A percentile compares a stretch with the other conserved stretches of the same genome.
Evolutionary conservation across 2,888 invertebrate species (phyloP).

Genomic region (Cephalotes varians): DNA sequence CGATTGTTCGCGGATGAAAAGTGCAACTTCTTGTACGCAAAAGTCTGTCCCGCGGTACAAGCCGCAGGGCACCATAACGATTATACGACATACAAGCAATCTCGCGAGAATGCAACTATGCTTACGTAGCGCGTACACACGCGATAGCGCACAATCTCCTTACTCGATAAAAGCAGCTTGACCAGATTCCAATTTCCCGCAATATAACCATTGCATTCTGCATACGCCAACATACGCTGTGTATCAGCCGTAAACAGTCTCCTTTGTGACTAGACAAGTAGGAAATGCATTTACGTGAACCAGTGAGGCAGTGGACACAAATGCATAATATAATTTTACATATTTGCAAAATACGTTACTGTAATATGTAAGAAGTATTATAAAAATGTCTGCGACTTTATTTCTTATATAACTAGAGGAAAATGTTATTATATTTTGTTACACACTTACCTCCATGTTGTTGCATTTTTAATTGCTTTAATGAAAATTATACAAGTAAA

Average conservation of each 20-base stretch:
- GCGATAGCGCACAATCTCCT: constrained; percentile 64
- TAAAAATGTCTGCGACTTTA: background rate
- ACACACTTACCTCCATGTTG: background rate
- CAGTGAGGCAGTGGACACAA: background rate
- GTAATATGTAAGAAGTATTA: background rate
- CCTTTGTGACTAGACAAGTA: constrained; percentile 42
- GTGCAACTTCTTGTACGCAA: background rate
- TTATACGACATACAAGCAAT: constrained; percentile 27
- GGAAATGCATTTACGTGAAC: constrained; percentile 16
- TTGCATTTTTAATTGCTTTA: background rate
- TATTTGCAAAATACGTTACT: background rate
- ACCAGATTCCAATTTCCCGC: constrained; percentile 68
- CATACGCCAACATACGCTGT: constrained; percentile 31
- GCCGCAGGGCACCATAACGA: constrained; percentile 7
- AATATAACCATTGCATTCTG: constrained; percentile 55
- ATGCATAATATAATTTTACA: constrained; percentile 11
- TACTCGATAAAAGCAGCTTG: constrained; percentile 65
- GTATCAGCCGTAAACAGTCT: constrained; percentile 39
- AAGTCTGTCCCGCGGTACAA: background rate
- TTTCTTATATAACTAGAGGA: background rate
- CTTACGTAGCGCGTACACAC: constrained; percentile 41
- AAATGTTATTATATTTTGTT: background rate
- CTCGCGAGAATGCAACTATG: constrained; percentile 35
- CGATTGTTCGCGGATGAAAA: background rate
- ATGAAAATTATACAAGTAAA: background rate